Evolutionary conservation across 2,888 invertebrate genomes (phyloP).

Genomic region (Fabriciana adippe): DNA sequence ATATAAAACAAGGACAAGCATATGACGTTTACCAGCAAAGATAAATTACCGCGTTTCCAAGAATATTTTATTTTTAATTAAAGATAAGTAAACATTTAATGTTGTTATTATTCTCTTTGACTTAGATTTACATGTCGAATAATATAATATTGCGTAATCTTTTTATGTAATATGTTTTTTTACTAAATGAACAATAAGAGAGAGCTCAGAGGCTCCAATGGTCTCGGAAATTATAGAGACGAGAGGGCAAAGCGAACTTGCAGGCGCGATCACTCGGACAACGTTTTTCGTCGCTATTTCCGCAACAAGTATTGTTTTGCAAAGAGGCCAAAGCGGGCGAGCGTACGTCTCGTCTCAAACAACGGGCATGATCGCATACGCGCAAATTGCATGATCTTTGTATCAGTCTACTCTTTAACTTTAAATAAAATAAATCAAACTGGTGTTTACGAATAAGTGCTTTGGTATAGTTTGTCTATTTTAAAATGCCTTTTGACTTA

Average conservation of each 20-base stretch:
- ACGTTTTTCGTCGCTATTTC: constrained; percentile 76
- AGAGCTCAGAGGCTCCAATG: not conserved
- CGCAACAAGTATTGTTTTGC: constrained; percentile 80
- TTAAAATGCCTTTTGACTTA: no score
- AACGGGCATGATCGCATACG: constrained; percentile 23
- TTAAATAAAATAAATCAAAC: not conserved
- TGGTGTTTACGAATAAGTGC: no score
- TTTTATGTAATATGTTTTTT: not conserved
- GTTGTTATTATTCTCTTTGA: constrained; percentile 13
- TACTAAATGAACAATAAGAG: not conserved
- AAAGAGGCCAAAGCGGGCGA: constrained; percentile 70
- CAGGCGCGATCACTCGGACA: constrained; percentile 50
- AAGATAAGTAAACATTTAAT: constrained; percentile 27
- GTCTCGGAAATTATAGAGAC: not conserved
- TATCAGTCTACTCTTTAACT: not conserved
- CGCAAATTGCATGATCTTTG: constrained; percentile 2
- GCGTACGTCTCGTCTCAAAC: constrained; percentile 42
- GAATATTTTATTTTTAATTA: constrained; percentile 27
- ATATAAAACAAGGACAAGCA: constrained; percentile 35
- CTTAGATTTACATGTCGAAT: constrained; percentile 6
- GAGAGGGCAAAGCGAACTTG: constrained; percentile 54
- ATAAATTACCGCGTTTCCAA: constrained; percentile 27
- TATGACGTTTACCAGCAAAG: constrained; percentile 25
- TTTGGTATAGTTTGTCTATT: no score
- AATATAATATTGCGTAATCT: constrained; percentile 1